phyloP scores from a whole-genome alignment of 2,888 invertebrate genomes.

The Incurvaria masculella region DNA sequence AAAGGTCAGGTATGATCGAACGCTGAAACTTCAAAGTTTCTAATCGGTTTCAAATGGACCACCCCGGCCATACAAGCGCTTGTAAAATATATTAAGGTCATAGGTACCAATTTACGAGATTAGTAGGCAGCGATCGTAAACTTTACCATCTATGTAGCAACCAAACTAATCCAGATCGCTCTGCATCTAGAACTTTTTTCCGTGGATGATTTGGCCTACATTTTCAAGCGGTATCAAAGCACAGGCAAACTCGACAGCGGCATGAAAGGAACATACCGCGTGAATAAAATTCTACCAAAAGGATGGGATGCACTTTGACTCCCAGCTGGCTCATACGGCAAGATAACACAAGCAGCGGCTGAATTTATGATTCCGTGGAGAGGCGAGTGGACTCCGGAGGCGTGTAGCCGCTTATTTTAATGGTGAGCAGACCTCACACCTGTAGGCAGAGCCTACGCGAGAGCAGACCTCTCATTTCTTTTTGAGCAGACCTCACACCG shows the following conservation, averaged over 20 bases:
- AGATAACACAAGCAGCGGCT: slow-evolving; percentile 10
- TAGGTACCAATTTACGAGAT: no score
- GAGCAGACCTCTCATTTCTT: background rate
- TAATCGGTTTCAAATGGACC: no score
- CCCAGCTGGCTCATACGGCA: slow-evolving; percentile 11
- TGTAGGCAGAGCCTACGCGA: background rate
- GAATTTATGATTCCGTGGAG: slow-evolving; percentile 10
- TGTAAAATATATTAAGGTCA: no score
- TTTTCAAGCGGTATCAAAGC: slow-evolving; percentile 8
- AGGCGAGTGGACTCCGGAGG: slow-evolving; percentile 9
- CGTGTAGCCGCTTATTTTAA: background rate
- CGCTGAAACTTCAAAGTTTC: no score
- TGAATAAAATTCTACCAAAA: slow-evolving; percentile 9
- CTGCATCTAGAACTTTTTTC: slow-evolving; percentile 1
- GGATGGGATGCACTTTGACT: slow-evolving; percentile 10
- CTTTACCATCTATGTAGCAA: no score
- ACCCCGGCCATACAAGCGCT: no score
- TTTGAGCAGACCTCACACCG: slow-evolving; percentile 1
- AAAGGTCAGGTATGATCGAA: no score
- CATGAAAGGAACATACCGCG: slow-evolving; percentile 13
- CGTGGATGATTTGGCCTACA: slow-evolving; percentile 7
- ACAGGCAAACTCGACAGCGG: slow-evolving; percentile 10
- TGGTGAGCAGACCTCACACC: slow-evolving; percentile 1
- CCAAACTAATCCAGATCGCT: no score
- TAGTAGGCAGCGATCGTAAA: no score